Percentiles rank a stretch among this genome's conserved stretches.
Evolutionary conservation across 2,888 invertebrate genomes (phyloP).

Genomic region (Patella caerulea): DNA sequence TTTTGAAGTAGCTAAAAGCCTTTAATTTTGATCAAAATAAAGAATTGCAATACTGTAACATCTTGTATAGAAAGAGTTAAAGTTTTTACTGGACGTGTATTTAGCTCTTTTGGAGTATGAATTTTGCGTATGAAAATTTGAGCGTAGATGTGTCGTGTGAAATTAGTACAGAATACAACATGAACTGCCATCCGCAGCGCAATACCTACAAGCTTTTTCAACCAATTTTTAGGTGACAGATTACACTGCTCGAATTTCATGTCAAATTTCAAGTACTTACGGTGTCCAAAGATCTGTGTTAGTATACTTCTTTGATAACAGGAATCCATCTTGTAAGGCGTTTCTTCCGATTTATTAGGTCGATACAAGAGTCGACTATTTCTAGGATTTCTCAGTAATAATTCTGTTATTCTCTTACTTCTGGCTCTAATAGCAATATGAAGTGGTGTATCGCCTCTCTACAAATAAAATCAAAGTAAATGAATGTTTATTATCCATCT

Average conservation of each 20-base stretch:
- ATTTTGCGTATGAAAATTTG: too few relatives aligned
- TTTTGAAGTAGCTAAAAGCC: too few relatives aligned
- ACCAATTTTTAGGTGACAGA: neutral
- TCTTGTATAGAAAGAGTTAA: too few relatives aligned
- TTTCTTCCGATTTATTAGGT: constrained; percentile 94
- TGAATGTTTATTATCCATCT: too few relatives aligned
- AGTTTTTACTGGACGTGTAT: too few relatives aligned
- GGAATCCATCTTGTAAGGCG: constrained; percentile 97
- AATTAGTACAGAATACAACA: neutral
- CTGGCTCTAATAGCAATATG: constrained; percentile 97
- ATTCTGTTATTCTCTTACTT: constrained; percentile 84
- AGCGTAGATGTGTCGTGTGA: too few relatives aligned
- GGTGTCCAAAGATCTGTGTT: constrained; percentile 94
- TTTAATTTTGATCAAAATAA: too few relatives aligned
- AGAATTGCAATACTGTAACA: too few relatives aligned
- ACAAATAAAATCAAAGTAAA: constrained; percentile 12
- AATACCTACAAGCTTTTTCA: neutral
- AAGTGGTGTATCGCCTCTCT: constrained; percentile 91
- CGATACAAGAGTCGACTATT: constrained; percentile 94
- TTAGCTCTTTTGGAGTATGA: too few relatives aligned
- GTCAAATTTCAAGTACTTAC: constrained; percentile 73
- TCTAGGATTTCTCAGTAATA: constrained; percentile 93
- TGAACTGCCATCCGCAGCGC: neutral
- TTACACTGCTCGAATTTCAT: neutral
- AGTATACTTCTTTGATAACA: constrained; percentile 94